Conservation (phyloP, 2,797 vertebrate species). For the Neosalanx taihuensis region DNA sequence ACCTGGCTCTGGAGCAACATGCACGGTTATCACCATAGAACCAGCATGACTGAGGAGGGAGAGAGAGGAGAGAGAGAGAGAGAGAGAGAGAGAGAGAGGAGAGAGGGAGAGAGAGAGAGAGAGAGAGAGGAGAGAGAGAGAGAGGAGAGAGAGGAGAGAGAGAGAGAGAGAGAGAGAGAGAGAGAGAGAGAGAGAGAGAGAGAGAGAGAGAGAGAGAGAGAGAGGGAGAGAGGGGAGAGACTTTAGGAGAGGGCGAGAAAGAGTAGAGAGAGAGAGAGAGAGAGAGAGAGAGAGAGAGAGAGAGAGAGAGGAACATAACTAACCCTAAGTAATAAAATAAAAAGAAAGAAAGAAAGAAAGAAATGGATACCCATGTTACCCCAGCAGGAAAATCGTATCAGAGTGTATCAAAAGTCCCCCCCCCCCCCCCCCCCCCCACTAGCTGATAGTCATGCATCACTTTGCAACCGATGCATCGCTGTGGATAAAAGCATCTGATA, state of each 20-base stretch:
- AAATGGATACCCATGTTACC: slow-evolving; percentile 31
- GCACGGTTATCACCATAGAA: slow-evolving; percentile 60
- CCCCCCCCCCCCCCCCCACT: not conserved
- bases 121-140: not conserved
- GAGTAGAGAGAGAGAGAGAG: no score
- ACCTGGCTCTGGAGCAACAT: slow-evolving; percentile 54
- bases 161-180: not conserved
- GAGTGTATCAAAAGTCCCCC: not conserved
- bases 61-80: not conserved
- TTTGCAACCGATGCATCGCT: not conserved
- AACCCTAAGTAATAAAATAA: no score
- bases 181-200: not conserved
- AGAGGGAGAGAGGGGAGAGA: not conserved
- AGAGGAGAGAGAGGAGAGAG: slow-evolving; percentile 23
- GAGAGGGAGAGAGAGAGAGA: no score
- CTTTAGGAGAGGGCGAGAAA: no score
- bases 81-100: slow-evolving; percentile 1
- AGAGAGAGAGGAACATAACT: slow-evolving; percentile 14
- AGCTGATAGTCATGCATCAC: slow-evolving; percentile 2
- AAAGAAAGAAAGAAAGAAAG: slow-evolving; percentile 16
- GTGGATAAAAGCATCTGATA: no score
- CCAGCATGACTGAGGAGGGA: slow-evolving; percentile 41
- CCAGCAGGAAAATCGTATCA: slow-evolving; percentile 27
- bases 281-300: not conserved
- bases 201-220: slow-evolving; percentile 5